phyloP scores from a whole-genome alignment of 2,113 vertebrate species.

The Sphyrna mokarran region DNA sequence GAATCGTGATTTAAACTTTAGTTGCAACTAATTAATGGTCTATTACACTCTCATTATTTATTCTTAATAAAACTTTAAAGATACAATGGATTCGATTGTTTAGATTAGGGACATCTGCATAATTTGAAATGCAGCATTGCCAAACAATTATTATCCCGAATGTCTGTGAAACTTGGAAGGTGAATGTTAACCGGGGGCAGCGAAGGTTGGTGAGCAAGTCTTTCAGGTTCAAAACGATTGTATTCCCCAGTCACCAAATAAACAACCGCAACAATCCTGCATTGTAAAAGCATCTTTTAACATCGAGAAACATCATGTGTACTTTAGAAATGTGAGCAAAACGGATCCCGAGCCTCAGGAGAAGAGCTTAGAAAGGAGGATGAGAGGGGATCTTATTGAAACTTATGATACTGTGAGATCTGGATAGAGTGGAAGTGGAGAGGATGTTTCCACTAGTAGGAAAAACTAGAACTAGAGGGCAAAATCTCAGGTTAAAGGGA shows the following conservation, averaged over 20 bases:
- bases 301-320: background rate
- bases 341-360: background rate
- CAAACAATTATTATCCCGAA: background rate
- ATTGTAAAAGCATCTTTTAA: background rate
- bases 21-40: background rate
- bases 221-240: background rate
- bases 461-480: no score
- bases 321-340: background rate
- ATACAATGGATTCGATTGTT: background rate
- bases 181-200: background rate
- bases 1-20: background rate
- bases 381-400: no score
- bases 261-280: background rate
- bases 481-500: no score
- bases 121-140: background rate
- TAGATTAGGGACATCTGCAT: background rate
- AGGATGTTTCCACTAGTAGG: no score
- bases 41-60: background rate
- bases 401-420: no score
- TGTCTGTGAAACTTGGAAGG: background rate
- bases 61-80: background rate
- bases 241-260: background rate
- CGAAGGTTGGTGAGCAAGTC: background rate
- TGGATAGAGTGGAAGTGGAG: no score
- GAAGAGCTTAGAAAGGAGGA: background rate